Conservation (phyloP, 2,113 vertebrate species). For the Callithrix jacchus region DNA sequence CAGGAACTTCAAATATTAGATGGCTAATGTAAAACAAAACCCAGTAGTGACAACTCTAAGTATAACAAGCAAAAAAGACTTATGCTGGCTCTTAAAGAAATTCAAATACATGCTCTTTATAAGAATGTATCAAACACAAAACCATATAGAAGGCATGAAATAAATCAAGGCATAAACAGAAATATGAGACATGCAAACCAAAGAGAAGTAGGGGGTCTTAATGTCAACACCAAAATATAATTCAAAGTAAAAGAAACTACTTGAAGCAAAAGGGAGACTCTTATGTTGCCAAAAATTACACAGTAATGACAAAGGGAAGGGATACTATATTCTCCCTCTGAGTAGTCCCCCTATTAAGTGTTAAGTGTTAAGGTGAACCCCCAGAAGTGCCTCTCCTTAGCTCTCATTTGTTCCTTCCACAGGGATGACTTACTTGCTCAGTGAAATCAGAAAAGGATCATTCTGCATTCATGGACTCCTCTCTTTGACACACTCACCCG, state of each 20-base stretch:
- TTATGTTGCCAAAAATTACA: not conserved
- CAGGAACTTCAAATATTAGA: not conserved
- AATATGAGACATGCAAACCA: not conserved
- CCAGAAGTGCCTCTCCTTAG: not conserved
- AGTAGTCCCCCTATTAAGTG: not conserved
- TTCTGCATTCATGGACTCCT: not conserved
- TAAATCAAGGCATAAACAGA: not conserved
- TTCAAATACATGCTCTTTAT: not conserved
- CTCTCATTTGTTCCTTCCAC: not conserved
- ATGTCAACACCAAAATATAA: slow-evolving; percentile 30
- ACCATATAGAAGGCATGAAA: not conserved
- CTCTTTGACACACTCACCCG: not conserved
- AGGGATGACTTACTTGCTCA: not conserved
- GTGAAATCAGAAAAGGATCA: not conserved
- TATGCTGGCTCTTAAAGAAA: not conserved
- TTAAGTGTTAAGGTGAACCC: not conserved
- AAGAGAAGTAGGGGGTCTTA: not conserved
- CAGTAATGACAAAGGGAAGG: not conserved
- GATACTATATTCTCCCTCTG: not conserved
- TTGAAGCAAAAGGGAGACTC: not conserved
- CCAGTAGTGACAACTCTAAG: not conserved
- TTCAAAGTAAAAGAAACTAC: not conserved
- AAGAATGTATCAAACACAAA: not conserved
- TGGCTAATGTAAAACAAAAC: not conserved
- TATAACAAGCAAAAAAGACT: not conserved